Evolutionary conservation across 2,797 vertebrate species (phyloP).

Genomic region (Lithobates sylvaticus): DNA sequence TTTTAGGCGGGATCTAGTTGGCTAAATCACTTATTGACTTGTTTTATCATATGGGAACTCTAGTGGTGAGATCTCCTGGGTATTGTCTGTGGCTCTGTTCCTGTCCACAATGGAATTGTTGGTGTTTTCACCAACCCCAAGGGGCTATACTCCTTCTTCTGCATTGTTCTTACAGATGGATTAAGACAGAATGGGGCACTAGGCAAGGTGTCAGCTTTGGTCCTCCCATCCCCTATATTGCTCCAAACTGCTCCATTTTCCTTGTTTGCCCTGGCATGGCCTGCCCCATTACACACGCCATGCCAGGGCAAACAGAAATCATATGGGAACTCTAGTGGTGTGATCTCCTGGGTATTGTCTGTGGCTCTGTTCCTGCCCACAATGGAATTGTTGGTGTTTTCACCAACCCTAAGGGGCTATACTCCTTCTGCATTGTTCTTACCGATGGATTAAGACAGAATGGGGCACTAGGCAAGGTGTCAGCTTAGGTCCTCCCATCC

Average conservation of each 20-base stretch:
- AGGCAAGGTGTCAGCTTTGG: background rate
- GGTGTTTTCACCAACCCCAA: background rate
- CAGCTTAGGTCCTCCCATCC: background rate
- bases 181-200: background rate
- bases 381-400: background rate
- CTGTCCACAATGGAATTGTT: background rate
- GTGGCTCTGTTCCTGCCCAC: background rate
- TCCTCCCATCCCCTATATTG: background rate
- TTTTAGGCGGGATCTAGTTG: background rate
- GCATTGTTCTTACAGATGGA: background rate
- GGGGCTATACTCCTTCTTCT: background rate
- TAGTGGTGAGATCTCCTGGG: background rate
- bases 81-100: background rate
- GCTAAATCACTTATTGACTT: no score
- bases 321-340: background rate
- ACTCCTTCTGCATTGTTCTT: background rate
- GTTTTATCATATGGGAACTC: no score
- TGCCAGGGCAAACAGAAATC: no score
- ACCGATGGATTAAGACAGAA: background rate
- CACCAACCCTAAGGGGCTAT: background rate
- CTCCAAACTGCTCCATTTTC: background rate
- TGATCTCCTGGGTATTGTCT: background rate
- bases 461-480: background rate
- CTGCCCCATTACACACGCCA: background rate
- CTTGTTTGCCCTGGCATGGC: background rate